A percentile compares a stretch with the other conserved stretches of the same genome.
Conservation (phyloP, 2,797 vertebrate species). For the Megalops cyprinoides region DNA sequence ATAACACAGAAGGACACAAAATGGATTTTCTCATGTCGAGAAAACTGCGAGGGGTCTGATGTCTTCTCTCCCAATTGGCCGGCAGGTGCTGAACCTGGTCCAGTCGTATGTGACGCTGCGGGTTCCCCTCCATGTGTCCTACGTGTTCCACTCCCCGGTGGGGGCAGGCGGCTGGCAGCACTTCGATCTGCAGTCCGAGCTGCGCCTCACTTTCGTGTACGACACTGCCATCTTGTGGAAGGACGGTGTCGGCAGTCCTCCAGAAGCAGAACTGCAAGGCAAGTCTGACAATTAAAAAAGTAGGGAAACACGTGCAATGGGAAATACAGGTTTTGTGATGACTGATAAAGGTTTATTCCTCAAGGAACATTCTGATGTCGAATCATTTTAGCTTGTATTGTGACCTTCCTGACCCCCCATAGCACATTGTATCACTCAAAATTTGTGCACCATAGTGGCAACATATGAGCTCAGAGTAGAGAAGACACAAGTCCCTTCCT, state of each 20-base stretch:
- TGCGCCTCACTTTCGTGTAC: constrained; percentile 61
- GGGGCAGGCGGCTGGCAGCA: constrained; percentile 53
- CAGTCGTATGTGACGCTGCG: constrained; percentile 56
- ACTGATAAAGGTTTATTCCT: too few relatives aligned
- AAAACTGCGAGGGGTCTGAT: background rate
- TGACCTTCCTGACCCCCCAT: too few relatives aligned
- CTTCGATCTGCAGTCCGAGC: constrained; percentile 61
- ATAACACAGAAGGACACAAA: too few relatives aligned
- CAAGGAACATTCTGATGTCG: too few relatives aligned
- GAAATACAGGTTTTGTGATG: too few relatives aligned
- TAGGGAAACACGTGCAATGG: too few relatives aligned
- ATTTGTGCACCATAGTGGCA: too few relatives aligned
- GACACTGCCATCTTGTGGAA: constrained; percentile 61
- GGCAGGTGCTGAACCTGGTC: constrained; percentile 58
- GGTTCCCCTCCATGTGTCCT: constrained; percentile 58
- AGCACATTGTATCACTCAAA: too few relatives aligned
- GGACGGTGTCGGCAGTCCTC: constrained; percentile 56
- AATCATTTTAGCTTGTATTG: too few relatives aligned
- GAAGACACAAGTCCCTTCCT: too few relatives aligned
- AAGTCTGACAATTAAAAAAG: too few relatives aligned
- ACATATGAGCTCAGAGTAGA: too few relatives aligned
- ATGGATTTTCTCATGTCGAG: background rate
- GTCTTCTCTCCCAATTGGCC: background rate
- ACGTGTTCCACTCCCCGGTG: constrained; percentile 54
- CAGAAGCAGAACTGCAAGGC: constrained; percentile 60